Evolutionary conservation across 2,888 invertebrate genomes (phyloP).

Genomic region (Cephus spinipes): DNA sequence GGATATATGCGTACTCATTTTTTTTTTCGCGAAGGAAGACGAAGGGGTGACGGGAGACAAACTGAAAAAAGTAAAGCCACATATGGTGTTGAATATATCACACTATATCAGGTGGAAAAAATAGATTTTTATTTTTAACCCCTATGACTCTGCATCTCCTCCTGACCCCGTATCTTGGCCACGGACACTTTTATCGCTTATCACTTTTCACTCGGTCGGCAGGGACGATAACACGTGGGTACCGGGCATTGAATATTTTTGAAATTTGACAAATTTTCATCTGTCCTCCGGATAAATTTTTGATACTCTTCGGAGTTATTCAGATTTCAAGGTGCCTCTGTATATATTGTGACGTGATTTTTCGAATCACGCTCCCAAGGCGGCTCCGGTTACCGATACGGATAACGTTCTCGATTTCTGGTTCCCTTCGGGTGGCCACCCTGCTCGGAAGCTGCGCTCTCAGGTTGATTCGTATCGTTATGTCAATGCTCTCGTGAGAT

Average conservation of each 20-base stretch:
- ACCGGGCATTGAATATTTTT: background rate
- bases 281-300: background rate
- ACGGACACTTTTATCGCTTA: background rate
- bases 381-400: too few relatives aligned
- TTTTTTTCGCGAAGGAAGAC: background rate
- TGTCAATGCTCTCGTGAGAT: too few relatives aligned
- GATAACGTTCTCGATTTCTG: too few relatives aligned
- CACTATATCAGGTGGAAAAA: slow-evolving; percentile 26
- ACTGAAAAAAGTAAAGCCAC: slow-evolving; percentile 23
- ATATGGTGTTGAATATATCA: slow-evolving; percentile 25
- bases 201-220: background rate
- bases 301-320: background rate
- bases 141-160: background rate
- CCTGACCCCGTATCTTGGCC: background rate
- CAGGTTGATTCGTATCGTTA: too few relatives aligned
- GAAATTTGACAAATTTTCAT: background rate
- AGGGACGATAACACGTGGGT: background rate
- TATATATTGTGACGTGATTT: background rate
- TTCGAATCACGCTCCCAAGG: too few relatives aligned
- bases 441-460: too few relatives aligned
- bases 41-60: slow-evolving; percentile 12
- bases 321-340: background rate
- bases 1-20: slow-evolving; percentile 10
- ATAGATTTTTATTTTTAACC: slow-evolving; percentile 28
- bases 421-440: too few relatives aligned